Evolutionary conservation across 53 echinoderm and acorn worm genomes (phyloP).

Genomic region (Zoroaster sp.): DNA sequence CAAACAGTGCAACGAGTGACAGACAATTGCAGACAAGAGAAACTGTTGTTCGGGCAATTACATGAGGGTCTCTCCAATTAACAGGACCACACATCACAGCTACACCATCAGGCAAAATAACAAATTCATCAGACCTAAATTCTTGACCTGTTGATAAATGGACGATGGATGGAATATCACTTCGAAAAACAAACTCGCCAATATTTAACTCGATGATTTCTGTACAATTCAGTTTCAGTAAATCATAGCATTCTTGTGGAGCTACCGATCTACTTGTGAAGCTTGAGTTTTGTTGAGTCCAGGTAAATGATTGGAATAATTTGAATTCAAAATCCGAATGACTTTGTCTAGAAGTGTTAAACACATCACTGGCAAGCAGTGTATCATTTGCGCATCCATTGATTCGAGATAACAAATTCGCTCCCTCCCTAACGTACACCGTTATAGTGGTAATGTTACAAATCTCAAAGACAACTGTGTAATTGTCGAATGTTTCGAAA

Average conservation of each 20-base stretch:
- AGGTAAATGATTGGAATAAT: not conserved
- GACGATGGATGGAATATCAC: not conserved
- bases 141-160: not conserved
- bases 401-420: not conserved
- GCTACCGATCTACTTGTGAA: not conserved
- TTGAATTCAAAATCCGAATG: not conserved
- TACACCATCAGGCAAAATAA: not conserved
- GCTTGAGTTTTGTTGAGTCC: not conserved
- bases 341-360: not conserved
- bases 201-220: not conserved
- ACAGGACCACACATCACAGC: constrained; percentile 22
- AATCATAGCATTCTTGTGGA: not conserved
- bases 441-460: not conserved
- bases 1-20: constrained; percentile 57
- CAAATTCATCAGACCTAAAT: not conserved
- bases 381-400: not conserved
- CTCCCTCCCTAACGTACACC: not conserved
- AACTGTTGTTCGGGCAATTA: not conserved
- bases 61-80: not conserved
- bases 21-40: constrained; percentile 7
- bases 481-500: not conserved
- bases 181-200: not conserved
- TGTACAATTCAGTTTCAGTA: not conserved
- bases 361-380: not conserved
- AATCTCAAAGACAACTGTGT: too few relatives aligned